Conservation (phyloP, 2,888 invertebrate species). For the Monoplex corrugatus region DNA sequence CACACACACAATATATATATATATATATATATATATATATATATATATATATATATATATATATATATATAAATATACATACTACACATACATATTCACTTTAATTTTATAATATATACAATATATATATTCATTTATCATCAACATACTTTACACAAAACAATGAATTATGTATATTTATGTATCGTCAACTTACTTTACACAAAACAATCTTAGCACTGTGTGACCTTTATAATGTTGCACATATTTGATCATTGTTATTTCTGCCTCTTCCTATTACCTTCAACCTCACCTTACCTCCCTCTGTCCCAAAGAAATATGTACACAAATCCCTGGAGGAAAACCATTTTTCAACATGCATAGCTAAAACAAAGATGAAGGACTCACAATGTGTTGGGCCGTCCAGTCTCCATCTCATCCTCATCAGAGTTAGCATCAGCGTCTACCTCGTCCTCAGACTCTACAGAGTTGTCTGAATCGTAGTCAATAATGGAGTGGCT, state of each 20-base stretch:
- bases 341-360: too few relatives aligned
- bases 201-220: too few relatives aligned
- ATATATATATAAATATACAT: background rate
- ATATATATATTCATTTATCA: background rate
- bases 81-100: background rate
- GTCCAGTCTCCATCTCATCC: conserved; percentile 89
- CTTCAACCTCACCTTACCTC: too few relatives aligned
- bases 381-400: conserved; percentile 82
- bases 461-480: conserved; percentile 86
- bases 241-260: too few relatives aligned
- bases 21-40: background rate
- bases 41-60: background rate
- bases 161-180: too few relatives aligned
- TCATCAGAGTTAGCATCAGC: conserved; percentile 86
- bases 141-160: too few relatives aligned
- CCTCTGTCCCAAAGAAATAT: background rate
- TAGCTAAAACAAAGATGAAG: too few relatives aligned
- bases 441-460: conserved; percentile 74
- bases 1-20: background rate
- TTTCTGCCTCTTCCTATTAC: too few relatives aligned
- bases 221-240: too few relatives aligned
- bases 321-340: too few relatives aligned
- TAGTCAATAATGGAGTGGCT: conserved; percentile 90
- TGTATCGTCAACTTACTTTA: too few relatives aligned
- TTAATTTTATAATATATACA: background rate